Evolutionary conservation across 2,888 invertebrate species (phyloP).

Genomic region (Pseudolycoriella hygida): DNA sequence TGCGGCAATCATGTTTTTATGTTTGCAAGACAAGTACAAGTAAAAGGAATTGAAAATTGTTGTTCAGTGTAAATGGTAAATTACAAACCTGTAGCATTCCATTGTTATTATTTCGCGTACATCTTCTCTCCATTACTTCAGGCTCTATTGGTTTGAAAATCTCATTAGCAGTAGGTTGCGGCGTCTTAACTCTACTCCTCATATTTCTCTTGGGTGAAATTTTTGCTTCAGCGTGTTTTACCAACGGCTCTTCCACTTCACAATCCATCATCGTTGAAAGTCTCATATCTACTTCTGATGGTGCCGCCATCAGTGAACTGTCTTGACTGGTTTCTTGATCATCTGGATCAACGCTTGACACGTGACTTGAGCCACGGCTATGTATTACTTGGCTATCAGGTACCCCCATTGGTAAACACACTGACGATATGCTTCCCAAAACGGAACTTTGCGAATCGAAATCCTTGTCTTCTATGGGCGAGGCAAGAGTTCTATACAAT

Average conservation of each 20-base stretch:
- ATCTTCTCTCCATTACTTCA: too few relatives aligned
- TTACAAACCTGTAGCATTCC: too few relatives aligned
- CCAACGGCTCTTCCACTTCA: background rate
- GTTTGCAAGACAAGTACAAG: too few relatives aligned
- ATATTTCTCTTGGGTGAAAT: too few relatives aligned
- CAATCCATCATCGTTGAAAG: constrained; percentile 22
- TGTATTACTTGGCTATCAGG: constrained; percentile 27
- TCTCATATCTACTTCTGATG: constrained; percentile 26
- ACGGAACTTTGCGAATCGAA: constrained; percentile 25
- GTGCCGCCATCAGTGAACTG: constrained; percentile 27
- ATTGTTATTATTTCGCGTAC: too few relatives aligned
- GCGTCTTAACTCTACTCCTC: background rate
- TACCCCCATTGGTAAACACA: constrained; percentile 12
- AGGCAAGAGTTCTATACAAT: constrained; percentile 31
- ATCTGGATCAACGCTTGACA: constrained; percentile 26
- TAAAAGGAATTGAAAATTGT: too few relatives aligned
- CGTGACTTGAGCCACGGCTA: constrained; percentile 28
- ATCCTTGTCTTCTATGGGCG: constrained; percentile 32
- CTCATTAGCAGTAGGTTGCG: background rate
- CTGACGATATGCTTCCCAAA: constrained; percentile 26
- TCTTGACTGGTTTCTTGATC: constrained; percentile 27
- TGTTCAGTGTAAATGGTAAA: too few relatives aligned
- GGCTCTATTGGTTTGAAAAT: background rate
- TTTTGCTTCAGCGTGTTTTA: too few relatives aligned
- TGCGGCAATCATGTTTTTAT: too few relatives aligned